These are phyloP conservation scores for Eupeodes corollae DNA, from an alignment of 1,140 invertebrate species.

Conservation along the genomic window DNA sequence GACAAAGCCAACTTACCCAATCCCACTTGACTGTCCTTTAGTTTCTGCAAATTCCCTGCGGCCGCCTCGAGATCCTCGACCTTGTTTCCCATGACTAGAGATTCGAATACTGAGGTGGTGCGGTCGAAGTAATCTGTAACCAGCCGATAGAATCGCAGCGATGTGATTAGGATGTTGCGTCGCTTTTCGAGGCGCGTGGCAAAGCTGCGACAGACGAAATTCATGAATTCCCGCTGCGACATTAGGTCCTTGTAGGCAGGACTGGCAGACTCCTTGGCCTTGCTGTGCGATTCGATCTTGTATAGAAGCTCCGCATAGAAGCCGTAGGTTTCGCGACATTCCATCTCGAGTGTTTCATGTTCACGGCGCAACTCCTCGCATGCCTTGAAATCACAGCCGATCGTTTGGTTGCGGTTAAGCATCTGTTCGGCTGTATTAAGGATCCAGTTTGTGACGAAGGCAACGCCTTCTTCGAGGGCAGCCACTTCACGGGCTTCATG, in stretches of 20 bases:
- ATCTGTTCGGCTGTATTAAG: conserved; percentile 60
- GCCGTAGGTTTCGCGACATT: conserved; percentile 63
- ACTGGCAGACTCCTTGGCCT: conserved; percentile 35
- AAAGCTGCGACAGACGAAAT: conserved; percentile 67
- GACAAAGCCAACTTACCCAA: conserved; percentile 44
- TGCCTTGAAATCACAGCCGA: conserved; percentile 58
- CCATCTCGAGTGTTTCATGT: conserved; percentile 64
- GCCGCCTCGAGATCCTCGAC: conserved; percentile 45
- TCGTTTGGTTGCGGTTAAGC: conserved; percentile 54
- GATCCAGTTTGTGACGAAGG: conserved; percentile 64
- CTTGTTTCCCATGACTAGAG: conserved; percentile 46
- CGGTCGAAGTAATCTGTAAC: conserved; percentile 59
- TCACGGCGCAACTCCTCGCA: conserved; percentile 58
- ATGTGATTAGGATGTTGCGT: conserved; percentile 63
- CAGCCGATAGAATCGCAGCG: conserved; percentile 61
- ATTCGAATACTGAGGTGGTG: conserved; percentile 55
- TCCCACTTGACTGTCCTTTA: conserved; percentile 44
- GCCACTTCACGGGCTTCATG: conserved; percentile 49
- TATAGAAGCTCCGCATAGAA: conserved; percentile 64
- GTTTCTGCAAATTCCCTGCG: conserved; percentile 40
- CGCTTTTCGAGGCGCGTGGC: conserved; percentile 62
- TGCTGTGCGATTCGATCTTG: conserved; percentile 47
- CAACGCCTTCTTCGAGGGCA: conserved; percentile 49
- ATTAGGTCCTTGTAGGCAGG: conserved; percentile 43
- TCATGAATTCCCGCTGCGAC: conserved; percentile 63